A percentile compares a stretch with the other conserved stretches of the same genome.
These are phyloP conservation scores for Metallyticus violacea DNA, from an alignment of 2,888 invertebrate species.

Conservation along the genomic window DNA sequence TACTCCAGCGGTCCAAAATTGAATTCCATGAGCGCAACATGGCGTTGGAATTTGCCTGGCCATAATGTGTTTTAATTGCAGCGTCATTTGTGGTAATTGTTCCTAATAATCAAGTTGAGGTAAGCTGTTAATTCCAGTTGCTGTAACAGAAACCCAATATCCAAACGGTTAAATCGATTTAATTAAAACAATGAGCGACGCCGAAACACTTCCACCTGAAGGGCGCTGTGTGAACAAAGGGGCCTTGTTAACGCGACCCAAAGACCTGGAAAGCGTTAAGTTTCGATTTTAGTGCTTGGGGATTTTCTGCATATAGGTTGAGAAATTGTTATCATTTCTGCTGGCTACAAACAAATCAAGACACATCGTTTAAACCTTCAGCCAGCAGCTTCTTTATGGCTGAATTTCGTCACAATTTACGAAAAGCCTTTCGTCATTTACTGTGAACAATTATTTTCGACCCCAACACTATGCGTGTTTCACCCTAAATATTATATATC, in stretches of 20 bases:
- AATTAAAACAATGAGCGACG: not conserved
- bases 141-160: not conserved
- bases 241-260: too few relatives aligned
- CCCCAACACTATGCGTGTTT: too few relatives aligned
- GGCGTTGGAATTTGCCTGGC: not conserved
- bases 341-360: too few relatives aligned
- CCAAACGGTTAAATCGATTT: not conserved
- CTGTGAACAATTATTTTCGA: too few relatives aligned
- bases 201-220: not conserved
- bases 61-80: not conserved
- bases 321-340: too few relatives aligned
- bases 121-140: not conserved
- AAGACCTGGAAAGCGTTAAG: not conserved
- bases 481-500: too few relatives aligned
- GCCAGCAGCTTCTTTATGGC: too few relatives aligned
- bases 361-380: too few relatives aligned
- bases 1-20: not conserved
- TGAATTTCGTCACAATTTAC: too few relatives aligned
- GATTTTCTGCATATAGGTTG: too few relatives aligned
- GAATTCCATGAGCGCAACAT: not conserved
- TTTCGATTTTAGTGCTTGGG: not conserved
- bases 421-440: too few relatives aligned
- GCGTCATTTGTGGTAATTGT: not conserved
- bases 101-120: not conserved
- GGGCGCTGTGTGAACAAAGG: not conserved